Conservation (phyloP, 2,113 vertebrate genomes). For the Corythornis madagascariensis region DNA sequence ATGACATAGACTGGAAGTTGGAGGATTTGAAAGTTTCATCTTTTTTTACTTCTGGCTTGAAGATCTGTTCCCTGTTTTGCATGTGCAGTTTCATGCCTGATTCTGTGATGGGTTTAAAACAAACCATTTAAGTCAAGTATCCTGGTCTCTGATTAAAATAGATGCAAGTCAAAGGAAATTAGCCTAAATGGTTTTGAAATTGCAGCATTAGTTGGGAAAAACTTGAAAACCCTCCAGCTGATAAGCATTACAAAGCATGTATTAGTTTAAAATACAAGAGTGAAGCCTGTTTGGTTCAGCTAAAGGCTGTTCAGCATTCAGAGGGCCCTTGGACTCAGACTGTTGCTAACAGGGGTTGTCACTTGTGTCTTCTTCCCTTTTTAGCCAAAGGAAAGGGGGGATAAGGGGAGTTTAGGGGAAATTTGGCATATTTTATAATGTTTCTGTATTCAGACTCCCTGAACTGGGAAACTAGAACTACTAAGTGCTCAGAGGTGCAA, state of each 20-base stretch:
- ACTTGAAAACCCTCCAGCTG: conserved; percentile 64
- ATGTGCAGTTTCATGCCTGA: conserved; percentile 48
- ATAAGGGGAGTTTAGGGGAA: not conserved
- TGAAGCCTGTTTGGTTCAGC: conserved; percentile 30
- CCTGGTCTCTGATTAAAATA: conserved; percentile 77
- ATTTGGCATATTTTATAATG: not conserved
- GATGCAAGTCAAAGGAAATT: conserved; percentile 75
- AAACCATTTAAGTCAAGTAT: conserved; percentile 74
- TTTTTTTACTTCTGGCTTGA: not conserved
- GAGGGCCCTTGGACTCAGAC: not conserved
- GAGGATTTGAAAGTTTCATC: conserved; percentile 13
- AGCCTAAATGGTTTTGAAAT: conserved; percentile 79
- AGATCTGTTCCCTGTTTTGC: conserved; percentile 16
- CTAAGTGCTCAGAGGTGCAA: not conserved
- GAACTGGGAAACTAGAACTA: accelerated
- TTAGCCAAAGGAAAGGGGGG: not conserved
- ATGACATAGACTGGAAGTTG: not conserved
- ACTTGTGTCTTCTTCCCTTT: not conserved
- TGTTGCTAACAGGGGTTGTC: not conserved
- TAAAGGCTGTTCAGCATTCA: conserved; percentile 31
- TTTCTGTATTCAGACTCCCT: not conserved
- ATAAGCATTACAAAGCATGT: conserved; percentile 64
- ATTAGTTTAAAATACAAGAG: conserved; percentile 59
- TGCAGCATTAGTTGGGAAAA: conserved; percentile 64
- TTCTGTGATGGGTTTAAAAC: conserved; percentile 72